Evolutionary conservation across 2,113 vertebrate species (phyloP).

Genomic region (Nestor notabilis): DNA sequence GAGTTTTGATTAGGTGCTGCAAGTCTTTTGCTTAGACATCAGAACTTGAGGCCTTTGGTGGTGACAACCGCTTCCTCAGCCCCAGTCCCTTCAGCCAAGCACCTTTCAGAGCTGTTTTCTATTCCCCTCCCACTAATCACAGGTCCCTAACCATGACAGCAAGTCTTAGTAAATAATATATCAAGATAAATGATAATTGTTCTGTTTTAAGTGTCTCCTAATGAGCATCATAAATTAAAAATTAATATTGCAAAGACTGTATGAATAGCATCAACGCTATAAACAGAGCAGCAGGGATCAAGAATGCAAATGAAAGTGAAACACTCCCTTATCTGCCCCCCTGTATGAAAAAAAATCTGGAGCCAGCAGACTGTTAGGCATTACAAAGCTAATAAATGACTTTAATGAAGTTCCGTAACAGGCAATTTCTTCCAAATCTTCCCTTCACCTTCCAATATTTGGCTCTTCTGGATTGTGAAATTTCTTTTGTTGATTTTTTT

Average conservation of each 20-base stretch:
- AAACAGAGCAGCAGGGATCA: constrained; percentile 86
- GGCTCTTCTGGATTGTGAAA: neutral
- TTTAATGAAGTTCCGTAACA: constrained; percentile 57
- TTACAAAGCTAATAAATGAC: constrained; percentile 64
- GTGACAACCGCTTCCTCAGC: constrained; percentile 59
- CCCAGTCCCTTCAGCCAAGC: constrained; percentile 34
- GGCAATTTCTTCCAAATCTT: constrained; percentile 55
- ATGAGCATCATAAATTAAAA: constrained; percentile 98
- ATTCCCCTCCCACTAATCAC: constrained; percentile 78
- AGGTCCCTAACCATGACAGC: constrained; percentile 89
- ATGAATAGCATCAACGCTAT: constrained; percentile 83
- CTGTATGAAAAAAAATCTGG: constrained; percentile 42
- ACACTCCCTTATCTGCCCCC: constrained; percentile 51
- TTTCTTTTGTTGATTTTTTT: neutral
- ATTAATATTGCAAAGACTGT: constrained; percentile 91
- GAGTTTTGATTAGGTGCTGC: constrained; percentile 76
- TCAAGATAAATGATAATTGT: constrained; percentile 99
- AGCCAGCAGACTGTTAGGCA: constrained; percentile 61
- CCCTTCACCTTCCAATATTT: constrained; percentile 34
- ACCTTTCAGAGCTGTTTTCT: constrained; percentile 67
- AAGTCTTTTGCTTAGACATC: constrained; percentile 71
- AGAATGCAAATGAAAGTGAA: constrained; percentile 81
- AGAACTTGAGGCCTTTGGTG: constrained; percentile 71
- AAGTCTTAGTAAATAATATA: constrained; percentile 99
- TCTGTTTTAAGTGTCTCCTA: constrained; percentile 90